Evolutionary conservation across 2,888 invertebrate genomes (phyloP).

Genomic region (Ophion costatus): DNA sequence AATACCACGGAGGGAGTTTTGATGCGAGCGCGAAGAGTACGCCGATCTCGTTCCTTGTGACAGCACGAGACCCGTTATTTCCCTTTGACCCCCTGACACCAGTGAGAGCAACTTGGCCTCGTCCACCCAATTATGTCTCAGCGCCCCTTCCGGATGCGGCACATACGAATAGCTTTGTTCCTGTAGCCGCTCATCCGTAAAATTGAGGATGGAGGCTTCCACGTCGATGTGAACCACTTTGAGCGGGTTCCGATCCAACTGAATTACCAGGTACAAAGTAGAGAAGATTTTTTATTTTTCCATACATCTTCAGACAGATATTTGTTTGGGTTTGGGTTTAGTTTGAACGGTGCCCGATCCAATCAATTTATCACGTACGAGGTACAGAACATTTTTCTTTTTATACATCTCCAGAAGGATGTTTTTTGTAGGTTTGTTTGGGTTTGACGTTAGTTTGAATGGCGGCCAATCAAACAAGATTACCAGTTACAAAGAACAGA

Average conservation of each 20-base stretch:
- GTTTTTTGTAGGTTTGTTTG: background rate
- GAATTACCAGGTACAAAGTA: background rate
- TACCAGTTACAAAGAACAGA: too few species aligned
- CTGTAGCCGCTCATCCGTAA: background rate
- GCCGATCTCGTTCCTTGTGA: background rate
- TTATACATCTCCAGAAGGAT: background rate
- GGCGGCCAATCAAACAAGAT: too few species aligned
- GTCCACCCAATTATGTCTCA: background rate
- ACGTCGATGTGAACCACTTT: background rate
- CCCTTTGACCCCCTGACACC: conserved; percentile 21
- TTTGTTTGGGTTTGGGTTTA: background rate
- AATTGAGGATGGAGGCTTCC: background rate
- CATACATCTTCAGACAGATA: background rate
- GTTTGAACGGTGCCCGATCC: too few species aligned
- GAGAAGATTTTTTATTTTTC: background rate
- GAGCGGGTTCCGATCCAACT: background rate
- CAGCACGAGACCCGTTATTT: conserved; percentile 47
- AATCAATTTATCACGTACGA: too few species aligned
- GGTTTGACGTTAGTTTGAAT: background rate
- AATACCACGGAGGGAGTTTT: conserved; percentile 51
- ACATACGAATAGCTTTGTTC: background rate
- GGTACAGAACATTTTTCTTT: background rate
- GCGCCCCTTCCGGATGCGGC: background rate
- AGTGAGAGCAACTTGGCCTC: conserved; percentile 12
- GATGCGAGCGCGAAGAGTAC: conserved; percentile 32